A percentile compares a stretch with the other conserved stretches of the same genome.
phyloP scores from a whole-genome alignment of 1,140 invertebrate genomes.

The Leptoteleia sp. region DNA sequence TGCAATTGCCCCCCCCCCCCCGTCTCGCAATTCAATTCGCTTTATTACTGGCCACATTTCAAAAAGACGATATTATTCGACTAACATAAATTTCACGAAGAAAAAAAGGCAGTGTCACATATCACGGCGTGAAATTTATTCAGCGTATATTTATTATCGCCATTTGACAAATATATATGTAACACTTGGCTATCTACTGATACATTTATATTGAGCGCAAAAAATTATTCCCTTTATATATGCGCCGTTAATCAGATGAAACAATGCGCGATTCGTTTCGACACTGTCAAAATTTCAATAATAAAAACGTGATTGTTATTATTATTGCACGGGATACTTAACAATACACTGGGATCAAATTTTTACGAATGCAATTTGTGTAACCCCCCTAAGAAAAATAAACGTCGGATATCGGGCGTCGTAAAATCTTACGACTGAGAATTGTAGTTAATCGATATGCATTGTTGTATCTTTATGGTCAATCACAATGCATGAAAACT shows the following conservation, averaged over 20 bases:
- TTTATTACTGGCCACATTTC: conserved; percentile 2
- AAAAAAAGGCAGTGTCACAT: conserved; percentile 14
- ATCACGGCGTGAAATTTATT: conserved; percentile 18
- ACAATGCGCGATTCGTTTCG: background rate
- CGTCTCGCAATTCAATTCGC: background rate
- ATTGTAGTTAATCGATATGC: conserved; percentile 51
- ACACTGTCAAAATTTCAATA: conserved; percentile 3
- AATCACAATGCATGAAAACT: conserved; percentile 36
- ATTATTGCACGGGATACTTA: conserved; percentile 14
- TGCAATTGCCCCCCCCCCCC: too few species aligned
- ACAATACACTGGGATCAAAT: background rate
- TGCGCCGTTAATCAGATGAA: conserved; percentile 5
- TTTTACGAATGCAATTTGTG: conserved; percentile 38
- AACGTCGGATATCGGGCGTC: conserved; percentile 19
- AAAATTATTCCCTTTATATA: conserved; percentile 1
- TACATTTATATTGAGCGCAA: conserved; percentile 2
- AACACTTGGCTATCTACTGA: conserved; percentile 6
- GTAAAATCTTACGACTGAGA: conserved; percentile 45
- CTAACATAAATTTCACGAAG: conserved; percentile 24
- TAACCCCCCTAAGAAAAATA: conserved; percentile 28
- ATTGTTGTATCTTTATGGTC: conserved; percentile 50
- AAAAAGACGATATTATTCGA: conserved; percentile 14
- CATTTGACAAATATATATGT: conserved; percentile 27
- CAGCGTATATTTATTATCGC: conserved; percentile 20
- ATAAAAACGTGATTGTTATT: conserved; percentile 20